Percentiles rank a stretch among this genome's conserved stretches.
phyloP scores from a whole-genome alignment of 2,797 vertebrate species.

The Numenius phaeopus region DNA sequence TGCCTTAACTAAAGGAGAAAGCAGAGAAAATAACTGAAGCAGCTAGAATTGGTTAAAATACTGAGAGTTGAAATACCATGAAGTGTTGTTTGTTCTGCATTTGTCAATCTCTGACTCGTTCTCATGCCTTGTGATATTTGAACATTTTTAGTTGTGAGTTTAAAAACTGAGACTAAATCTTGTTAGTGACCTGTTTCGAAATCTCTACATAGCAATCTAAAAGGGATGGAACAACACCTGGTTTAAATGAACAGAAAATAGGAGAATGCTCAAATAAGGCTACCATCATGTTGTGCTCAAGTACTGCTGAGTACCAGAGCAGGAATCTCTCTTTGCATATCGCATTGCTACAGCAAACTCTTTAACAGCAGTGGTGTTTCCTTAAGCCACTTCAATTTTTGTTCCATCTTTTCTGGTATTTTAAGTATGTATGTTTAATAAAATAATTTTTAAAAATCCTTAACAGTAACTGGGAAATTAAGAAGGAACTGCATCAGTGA shows the following conservation, averaged over 20 bases:
- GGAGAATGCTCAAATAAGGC: neutral
- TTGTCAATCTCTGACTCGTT: neutral
- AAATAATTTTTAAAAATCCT: neutral
- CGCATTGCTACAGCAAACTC: neutral
- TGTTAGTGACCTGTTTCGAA: neutral
- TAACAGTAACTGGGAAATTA: neutral
- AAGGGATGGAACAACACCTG: neutral
- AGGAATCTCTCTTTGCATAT: neutral
- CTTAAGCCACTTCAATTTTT: neutral
- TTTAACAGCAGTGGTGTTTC: neutral
- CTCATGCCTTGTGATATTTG: neutral
- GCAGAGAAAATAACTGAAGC: neutral
- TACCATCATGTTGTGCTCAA: neutral
- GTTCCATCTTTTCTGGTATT: neutral
- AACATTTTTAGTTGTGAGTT: neutral
- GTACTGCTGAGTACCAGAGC: neutral
- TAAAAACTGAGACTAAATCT: neutral
- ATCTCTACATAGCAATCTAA: neutral
- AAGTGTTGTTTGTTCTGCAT: conserved; percentile 12
- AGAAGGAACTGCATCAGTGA: neutral
- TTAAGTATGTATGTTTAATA: neutral
- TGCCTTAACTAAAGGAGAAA: neutral
- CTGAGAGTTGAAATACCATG: neutral
- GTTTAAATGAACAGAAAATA: neutral
- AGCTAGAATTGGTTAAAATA: neutral